phyloP scores from a whole-genome alignment of 2,113 vertebrate species.

The Neotragus moschatus region DNA sequence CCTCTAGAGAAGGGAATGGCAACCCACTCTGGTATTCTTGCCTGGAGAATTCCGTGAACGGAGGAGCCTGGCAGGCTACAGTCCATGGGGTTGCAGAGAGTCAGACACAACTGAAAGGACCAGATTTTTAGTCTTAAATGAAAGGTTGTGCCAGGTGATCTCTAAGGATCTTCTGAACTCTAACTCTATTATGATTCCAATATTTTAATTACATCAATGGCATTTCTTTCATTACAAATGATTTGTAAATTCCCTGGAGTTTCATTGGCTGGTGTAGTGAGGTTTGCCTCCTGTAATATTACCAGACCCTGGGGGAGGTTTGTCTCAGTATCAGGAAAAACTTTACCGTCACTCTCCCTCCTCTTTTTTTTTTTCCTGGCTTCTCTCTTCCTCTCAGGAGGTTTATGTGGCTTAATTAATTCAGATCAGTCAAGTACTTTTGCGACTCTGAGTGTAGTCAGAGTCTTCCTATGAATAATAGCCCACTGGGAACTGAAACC shows the following conservation, averaged over 20 bases:
- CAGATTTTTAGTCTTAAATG: background rate
- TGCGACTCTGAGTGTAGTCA: background rate
- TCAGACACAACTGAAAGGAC: background rate
- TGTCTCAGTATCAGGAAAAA: background rate
- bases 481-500: constrained; percentile 4
- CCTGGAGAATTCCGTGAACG: background rate
- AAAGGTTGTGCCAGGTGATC: background rate
- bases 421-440: constrained; percentile 18
- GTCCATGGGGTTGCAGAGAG: background rate
- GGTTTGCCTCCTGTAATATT: background rate
- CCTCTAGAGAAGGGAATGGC: background rate
- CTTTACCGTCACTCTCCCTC: background rate
- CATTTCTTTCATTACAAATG: background rate
- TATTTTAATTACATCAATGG: constrained; percentile 13
- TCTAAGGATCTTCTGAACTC: background rate
- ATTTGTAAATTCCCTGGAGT: background rate
- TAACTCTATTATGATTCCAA: background rate
- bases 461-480: constrained; percentile 12
- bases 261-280: background rate
- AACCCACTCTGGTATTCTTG: background rate
- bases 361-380: background rate
- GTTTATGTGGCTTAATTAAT: constrained; percentile 48
- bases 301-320: background rate
- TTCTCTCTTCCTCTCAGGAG: background rate
- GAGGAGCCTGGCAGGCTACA: background rate